phyloP scores from a whole-genome alignment of 2,888 invertebrate species.

The Loripinus fragilis region DNA sequence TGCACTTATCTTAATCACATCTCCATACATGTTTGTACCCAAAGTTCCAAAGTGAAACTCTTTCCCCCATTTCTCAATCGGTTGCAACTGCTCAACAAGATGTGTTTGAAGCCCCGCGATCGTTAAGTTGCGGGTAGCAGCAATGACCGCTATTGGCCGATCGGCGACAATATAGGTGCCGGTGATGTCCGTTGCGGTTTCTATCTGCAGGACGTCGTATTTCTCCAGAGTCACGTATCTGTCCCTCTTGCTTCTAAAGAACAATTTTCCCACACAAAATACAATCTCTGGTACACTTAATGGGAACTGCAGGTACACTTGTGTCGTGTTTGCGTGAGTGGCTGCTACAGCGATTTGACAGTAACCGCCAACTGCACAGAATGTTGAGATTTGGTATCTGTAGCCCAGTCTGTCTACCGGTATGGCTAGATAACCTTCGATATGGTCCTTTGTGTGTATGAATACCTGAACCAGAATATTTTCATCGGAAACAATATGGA shows the following conservation, averaged over 20 bases:
- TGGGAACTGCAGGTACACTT: conserved; percentile 28
- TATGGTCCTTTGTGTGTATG: conserved; percentile 2
- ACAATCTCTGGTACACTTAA: conserved; percentile 18
- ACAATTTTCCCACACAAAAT: conserved; percentile 24
- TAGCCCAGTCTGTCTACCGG: conserved; percentile 28
- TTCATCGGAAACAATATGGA: conserved; percentile 19
- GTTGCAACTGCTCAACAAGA: conserved; percentile 45
- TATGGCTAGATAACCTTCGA: conserved; percentile 46
- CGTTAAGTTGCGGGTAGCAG: conserved; percentile 43
- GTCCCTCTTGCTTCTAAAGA: conserved; percentile 21
- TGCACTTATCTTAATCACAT: conserved; percentile 41
- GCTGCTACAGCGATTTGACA: conserved; percentile 50
- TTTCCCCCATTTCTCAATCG: conserved; percentile 45
- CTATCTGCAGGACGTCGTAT: conserved; percentile 43
- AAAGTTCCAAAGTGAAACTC: conserved; percentile 29
- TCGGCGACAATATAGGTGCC: conserved; percentile 44
- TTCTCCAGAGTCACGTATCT: conserved; percentile 18
- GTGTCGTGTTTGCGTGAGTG: conserved; percentile 17
- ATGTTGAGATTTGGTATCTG: conserved; percentile 35
- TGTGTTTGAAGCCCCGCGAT: conserved; percentile 22
- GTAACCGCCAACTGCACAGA: conserved; percentile 46
- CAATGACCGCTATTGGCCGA: conserved; percentile 43
- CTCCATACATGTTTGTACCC: conserved; percentile 36
- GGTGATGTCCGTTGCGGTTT: conserved; percentile 40
- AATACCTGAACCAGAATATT: conserved; percentile 42